phyloP scores from a whole-genome alignment of 2,888 invertebrate species.

The Salpingus planirostris region DNA sequence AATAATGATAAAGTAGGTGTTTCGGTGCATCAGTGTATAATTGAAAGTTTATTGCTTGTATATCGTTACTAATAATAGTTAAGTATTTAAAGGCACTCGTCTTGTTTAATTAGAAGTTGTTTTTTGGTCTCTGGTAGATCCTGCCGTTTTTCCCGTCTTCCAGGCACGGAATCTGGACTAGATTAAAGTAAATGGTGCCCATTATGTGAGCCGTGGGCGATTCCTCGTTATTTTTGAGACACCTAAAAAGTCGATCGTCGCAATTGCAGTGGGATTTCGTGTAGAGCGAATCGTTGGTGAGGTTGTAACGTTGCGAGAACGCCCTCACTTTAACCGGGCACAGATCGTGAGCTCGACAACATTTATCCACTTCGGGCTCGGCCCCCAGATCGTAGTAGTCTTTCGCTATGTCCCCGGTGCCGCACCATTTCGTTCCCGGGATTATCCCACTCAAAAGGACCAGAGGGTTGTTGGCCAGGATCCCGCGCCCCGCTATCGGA shows the following conservation, averaged over 20 bases:
- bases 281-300: slow-evolving; percentile 75
- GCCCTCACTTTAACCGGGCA: slow-evolving; percentile 75
- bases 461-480: slow-evolving; percentile 57
- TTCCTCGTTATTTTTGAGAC: slow-evolving; percentile 57
- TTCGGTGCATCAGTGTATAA: too few species aligned
- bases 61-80: too few species aligned
- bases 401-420: slow-evolving; percentile 78
- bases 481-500: slow-evolving; percentile 30
- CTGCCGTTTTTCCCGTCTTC: slow-evolving; percentile 46
- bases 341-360: slow-evolving; percentile 84
- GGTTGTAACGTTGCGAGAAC: slow-evolving; percentile 64
- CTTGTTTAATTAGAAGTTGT: slow-evolving; percentile 7
- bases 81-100: too few species aligned
- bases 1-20: too few species aligned
- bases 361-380: slow-evolving; percentile 63
- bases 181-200: slow-evolving; percentile 80
- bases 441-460: slow-evolving; percentile 65
- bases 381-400: slow-evolving; percentile 78
- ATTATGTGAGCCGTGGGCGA: slow-evolving; percentile 64
- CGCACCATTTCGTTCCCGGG: slow-evolving; percentile 83
- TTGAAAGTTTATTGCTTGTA: too few species aligned
- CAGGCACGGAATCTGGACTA: slow-evolving; percentile 67
- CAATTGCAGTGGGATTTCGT: slow-evolving; percentile 87
- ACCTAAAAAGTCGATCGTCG: slow-evolving; percentile 73
- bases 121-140: slow-evolving; percentile 46